Conservation (phyloP, 2,113 vertebrate genomes). For the Microtus richardsoni region DNA sequence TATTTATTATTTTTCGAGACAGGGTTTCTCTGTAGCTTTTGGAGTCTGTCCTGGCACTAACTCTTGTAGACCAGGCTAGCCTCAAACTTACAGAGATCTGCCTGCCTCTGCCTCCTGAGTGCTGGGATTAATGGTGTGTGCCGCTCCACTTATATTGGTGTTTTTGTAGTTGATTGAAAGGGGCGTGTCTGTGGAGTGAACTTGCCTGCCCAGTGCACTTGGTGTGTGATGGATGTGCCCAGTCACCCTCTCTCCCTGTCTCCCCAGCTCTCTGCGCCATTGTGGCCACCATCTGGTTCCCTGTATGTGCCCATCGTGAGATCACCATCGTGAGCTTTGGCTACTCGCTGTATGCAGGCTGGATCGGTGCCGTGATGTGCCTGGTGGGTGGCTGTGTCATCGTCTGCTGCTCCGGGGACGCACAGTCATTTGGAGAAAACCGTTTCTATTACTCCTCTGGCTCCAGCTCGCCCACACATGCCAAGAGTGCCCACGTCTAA, state of each 20-base stretch:
- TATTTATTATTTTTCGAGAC: too few relatives aligned
- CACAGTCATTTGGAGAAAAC: slow-evolving; percentile 91
- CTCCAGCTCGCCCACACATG: slow-evolving; percentile 91
- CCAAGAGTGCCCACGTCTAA: slow-evolving; percentile 95
- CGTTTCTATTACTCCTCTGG: slow-evolving; percentile 96
- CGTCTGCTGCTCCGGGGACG: slow-evolving; percentile 89
- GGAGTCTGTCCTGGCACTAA: too few relatives aligned
- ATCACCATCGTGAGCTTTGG: slow-evolving; percentile 95
- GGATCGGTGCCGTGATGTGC: slow-evolving; percentile 94
- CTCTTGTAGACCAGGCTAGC: too few relatives aligned
- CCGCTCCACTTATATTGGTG: accelerated
- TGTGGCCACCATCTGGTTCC: slow-evolving; percentile 96
- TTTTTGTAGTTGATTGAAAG: neutral
- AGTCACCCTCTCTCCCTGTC: slow-evolving; percentile 21
- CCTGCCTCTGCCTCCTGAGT: too few relatives aligned
- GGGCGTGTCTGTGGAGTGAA: neutral
- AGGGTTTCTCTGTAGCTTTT: too few relatives aligned
- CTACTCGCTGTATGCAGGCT: slow-evolving; percentile 95
- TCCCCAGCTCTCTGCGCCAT: slow-evolving; percentile 91
- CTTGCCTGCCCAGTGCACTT: accelerated
- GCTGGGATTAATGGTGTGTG: too few relatives aligned
- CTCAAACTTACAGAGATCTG: too few relatives aligned
- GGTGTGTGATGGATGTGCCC: accelerated
- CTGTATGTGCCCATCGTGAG: slow-evolving; percentile 90
- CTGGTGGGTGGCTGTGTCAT: slow-evolving; percentile 92